phyloP scores from a whole-genome alignment of 2,113 vertebrate species.

The Cyanistes caeruleus region DNA sequence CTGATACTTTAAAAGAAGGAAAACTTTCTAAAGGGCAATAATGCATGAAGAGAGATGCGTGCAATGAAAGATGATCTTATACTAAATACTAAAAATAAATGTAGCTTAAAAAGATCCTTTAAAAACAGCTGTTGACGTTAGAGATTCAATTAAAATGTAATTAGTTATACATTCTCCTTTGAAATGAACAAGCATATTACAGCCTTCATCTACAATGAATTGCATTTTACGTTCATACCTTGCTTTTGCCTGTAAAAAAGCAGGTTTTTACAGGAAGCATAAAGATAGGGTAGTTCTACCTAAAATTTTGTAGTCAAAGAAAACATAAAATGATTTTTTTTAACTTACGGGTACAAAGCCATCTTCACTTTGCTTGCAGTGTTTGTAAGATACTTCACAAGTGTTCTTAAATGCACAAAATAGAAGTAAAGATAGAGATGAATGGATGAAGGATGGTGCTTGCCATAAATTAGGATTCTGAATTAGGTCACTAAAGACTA shows the following conservation, averaged over 20 bases:
- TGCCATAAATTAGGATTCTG: neutral
- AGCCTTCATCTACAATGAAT: slow-evolving; percentile 21
- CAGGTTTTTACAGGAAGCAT: slow-evolving; percentile 8
- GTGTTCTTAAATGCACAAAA: neutral
- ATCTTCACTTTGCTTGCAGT: neutral
- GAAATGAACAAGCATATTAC: slow-evolving; percentile 46
- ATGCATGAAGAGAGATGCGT: neutral
- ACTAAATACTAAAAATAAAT: slow-evolving; percentile 57
- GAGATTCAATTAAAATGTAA: slow-evolving; percentile 65
- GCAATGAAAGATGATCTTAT: slow-evolving; percentile 22
- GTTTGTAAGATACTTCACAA: neutral
- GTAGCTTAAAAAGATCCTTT: slow-evolving; percentile 54
- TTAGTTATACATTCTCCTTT: slow-evolving; percentile 62
- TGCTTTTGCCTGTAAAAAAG: slow-evolving; percentile 37
- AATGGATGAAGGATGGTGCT: neutral
- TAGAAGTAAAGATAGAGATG: neutral
- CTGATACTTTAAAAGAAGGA: neutral
- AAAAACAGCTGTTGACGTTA: slow-evolving; percentile 53
- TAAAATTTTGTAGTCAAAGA: slow-evolving; percentile 34
- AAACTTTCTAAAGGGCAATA: slow-evolving; percentile 41
- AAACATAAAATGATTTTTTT: slow-evolving; percentile 12
- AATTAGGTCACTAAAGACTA: neutral
- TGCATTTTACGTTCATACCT: slow-evolving; percentile 37
- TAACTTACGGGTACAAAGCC: neutral
- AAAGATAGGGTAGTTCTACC: neutral